phyloP scores from a whole-genome alignment of 2,113 vertebrate genomes.

The Sorex fumeus region DNA sequence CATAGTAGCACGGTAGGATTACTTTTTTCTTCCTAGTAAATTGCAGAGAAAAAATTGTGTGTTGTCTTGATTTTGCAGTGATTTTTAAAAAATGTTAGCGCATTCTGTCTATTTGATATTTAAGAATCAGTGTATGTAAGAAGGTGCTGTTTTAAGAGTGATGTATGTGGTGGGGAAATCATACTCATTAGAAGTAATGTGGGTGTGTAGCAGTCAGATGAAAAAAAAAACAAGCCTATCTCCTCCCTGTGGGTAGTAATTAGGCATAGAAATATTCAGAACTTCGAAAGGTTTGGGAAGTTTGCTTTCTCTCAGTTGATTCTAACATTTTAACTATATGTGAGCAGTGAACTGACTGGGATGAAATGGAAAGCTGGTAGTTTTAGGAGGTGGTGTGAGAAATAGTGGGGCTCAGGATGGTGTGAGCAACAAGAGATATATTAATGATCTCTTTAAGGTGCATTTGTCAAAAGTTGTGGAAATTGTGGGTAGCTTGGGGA shows the following conservation, averaged over 20 bases:
- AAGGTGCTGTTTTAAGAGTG: not conserved
- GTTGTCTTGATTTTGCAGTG: conserved; percentile 57
- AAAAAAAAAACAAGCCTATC: not conserved
- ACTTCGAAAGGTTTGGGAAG: not conserved
- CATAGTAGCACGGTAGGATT: conserved; percentile 76
- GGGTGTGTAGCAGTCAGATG: not conserved
- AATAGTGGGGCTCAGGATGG: not conserved
- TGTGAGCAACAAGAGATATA: not conserved
- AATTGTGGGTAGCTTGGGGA: not conserved
- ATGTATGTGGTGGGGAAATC: not conserved
- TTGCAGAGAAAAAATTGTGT: conserved; percentile 20
- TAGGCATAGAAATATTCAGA: not conserved
- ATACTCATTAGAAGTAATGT: not conserved
- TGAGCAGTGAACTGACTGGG: not conserved
- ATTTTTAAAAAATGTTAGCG: conserved; percentile 34
- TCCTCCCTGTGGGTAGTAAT: not conserved
- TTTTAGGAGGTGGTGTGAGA: not conserved
- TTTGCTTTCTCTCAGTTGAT: not conserved
- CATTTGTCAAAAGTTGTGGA: not conserved
- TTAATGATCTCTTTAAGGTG: not conserved
- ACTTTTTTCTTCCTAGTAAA: conserved; percentile 58
- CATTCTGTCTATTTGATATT: not conserved
- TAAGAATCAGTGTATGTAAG: not conserved
- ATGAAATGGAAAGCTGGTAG: not conserved
- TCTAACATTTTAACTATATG: not conserved